phyloP scores from a whole-genome alignment of 2,113 vertebrate species.

The Tyrannus savana region DNA sequence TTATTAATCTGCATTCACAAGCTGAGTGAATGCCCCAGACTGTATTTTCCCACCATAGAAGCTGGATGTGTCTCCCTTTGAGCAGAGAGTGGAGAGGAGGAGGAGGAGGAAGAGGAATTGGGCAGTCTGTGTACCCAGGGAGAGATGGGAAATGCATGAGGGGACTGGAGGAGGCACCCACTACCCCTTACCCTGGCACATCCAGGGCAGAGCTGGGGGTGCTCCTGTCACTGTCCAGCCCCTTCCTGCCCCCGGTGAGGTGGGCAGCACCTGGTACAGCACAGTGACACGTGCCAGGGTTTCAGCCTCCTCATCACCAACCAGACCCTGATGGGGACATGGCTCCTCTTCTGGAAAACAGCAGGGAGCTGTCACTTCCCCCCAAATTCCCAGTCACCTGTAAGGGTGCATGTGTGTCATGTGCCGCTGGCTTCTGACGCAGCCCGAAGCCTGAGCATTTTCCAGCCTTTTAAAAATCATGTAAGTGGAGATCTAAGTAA shows the following conservation, averaged over 20 bases:
- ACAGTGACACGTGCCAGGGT: background rate
- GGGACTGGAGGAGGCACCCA: background rate
- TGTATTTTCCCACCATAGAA: background rate
- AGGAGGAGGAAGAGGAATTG: background rate
- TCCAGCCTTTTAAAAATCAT: background rate
- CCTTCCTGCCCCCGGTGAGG: accelerated
- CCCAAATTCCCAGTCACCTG: background rate
- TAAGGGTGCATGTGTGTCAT: accelerated
- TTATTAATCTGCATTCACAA: background rate
- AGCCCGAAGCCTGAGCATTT: background rate
- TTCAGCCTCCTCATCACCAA: background rate
- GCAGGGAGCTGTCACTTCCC: background rate
- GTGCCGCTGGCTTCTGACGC: accelerated
- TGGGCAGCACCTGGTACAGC: background rate
- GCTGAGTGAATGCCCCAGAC: background rate
- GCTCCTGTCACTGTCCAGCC: background rate
- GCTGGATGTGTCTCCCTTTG: background rate
- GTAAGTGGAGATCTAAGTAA: background rate
- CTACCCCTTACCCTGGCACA: too few relatives aligned
- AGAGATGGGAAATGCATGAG: background rate
- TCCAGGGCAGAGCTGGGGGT: background rate
- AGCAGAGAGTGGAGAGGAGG: background rate
- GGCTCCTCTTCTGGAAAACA: background rate
- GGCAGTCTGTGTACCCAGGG: background rate
- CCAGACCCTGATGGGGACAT: background rate